These are phyloP conservation scores for Gallinago jamesoni DNA, from an alignment of 2,113 vertebrate genomes.

Conservation along the genomic window DNA sequence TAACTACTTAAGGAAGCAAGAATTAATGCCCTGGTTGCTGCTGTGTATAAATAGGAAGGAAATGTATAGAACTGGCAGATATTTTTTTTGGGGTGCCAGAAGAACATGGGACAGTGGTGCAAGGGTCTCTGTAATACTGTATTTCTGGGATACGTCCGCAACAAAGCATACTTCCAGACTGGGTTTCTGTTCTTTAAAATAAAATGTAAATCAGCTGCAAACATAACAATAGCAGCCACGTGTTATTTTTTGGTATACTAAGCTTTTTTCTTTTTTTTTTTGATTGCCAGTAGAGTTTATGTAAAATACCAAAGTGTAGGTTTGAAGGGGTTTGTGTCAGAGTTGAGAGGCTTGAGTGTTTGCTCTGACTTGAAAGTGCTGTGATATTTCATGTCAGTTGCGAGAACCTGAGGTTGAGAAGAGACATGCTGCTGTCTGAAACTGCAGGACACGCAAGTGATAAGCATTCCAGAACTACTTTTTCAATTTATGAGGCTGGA, in stretches of 20 bases:
- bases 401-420: not conserved
- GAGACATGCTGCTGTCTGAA: not conserved
- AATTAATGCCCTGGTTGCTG: not conserved
- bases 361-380: not conserved
- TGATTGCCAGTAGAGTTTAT: not conserved
- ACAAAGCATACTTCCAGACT: not conserved
- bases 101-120: not conserved
- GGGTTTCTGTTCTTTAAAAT: not conserved
- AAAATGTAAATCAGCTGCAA: not conserved
- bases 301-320: not conserved
- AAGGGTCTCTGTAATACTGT: not conserved
- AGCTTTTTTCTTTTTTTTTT: not conserved
- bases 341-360: not conserved
- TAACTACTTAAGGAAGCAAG: constrained; percentile 16
- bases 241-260: not conserved
- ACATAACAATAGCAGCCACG: not conserved
- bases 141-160: not conserved
- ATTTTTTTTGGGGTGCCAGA: not conserved
- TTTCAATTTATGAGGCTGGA: not conserved
- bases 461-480: not conserved
- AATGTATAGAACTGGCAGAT: not conserved
- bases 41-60: constrained; percentile 11
- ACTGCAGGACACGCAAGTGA: not conserved
- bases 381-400: not conserved
- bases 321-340: not conserved